Base-by-base conservation (phyloP, 2,888 invertebrate species). In the Phaonia tiefii region DNA sequence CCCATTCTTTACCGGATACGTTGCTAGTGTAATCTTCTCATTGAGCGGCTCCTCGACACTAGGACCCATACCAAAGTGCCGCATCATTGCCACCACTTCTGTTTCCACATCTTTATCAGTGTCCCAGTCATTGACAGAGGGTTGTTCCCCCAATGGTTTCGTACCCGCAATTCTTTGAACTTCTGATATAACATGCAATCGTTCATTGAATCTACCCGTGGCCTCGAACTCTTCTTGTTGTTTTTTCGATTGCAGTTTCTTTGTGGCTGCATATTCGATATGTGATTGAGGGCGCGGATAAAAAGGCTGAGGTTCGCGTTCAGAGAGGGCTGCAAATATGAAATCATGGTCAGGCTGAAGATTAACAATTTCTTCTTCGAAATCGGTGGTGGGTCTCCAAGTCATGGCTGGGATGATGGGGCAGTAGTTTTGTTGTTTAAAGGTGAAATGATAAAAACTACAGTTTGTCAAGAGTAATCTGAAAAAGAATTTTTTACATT, bases 291-390 rank as follows among this genome's bases (percentile, higher is more conserved):
- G 85, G 4, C 85, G 83, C 3, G 85, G 84, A 76, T 84, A 84
- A 63, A 58, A 76, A 0, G 39, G 65, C 20, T 82, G 76, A 0
- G 78, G 78, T 44, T 77, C 69, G 3, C 65, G 15, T 10, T 63
- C 76, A 8, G 75, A 67, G 1, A 83, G 70, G 10, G 65, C 44
- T 7, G 85, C 87, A 37, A 85, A 87, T 20, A 89, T 83, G 2
- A 88, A 84, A 77, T 89, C 86, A 44, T 85, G 85, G n/a, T 86
- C 80, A 0, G 89, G 87, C 69, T 89, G 87, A n/a, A 87, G 75
- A 2, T 85, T 83, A 2, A 89, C 85, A 65, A 89, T 85, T 74
- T 90, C 90, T 15, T 90, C 86, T 72, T 90, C 90, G 65, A 90
- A 90, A 20, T 85, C 85, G 0, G 80, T 85, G 3, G 78, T 81